A percentile compares a stretch with the other conserved stretches of the same genome.
Conservation (phyloP, 2,797 vertebrate species). For the Enteromius afrohamiltoni region DNA sequence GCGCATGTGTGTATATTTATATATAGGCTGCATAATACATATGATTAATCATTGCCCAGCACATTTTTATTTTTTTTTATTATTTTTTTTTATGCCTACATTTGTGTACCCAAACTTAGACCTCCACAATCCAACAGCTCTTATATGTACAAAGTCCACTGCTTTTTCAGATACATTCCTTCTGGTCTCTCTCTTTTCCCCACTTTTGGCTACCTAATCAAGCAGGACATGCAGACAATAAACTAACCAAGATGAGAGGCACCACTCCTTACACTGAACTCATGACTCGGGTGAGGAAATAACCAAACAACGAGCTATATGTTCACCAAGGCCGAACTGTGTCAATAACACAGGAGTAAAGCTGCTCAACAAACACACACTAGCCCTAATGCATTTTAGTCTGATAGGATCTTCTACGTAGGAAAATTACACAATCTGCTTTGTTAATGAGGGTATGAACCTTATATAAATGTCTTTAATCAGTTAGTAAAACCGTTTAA, state of each 20-base stretch:
- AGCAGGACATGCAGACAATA: constrained; percentile 2
- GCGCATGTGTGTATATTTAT: no score
- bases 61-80: no score
- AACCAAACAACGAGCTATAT: constrained; percentile 32
- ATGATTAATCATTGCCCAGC: no score
- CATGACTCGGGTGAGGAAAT: constrained; percentile 30
- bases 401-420: neutral
- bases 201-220: constrained; percentile 11
- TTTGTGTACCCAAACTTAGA: neutral
- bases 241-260: constrained; percentile 13
- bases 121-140: neutral
- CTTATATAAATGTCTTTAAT: constrained; percentile 6
- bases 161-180: neutral
- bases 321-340: constrained; percentile 29
- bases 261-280: constrained; percentile 40
- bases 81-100: no score
- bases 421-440: neutral
- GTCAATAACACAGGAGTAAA: constrained; percentile 23
- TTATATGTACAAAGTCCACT: neutral
- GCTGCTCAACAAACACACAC: neutral
- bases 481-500: neutral
- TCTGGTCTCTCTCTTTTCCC: neutral
- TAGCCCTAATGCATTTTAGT: neutral
- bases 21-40: no score
- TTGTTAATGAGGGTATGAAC: neutral